Base-by-base conservation (phyloP, 2,113 vertebrate genomes). In the Scytalopus superciliaris region DNA sequence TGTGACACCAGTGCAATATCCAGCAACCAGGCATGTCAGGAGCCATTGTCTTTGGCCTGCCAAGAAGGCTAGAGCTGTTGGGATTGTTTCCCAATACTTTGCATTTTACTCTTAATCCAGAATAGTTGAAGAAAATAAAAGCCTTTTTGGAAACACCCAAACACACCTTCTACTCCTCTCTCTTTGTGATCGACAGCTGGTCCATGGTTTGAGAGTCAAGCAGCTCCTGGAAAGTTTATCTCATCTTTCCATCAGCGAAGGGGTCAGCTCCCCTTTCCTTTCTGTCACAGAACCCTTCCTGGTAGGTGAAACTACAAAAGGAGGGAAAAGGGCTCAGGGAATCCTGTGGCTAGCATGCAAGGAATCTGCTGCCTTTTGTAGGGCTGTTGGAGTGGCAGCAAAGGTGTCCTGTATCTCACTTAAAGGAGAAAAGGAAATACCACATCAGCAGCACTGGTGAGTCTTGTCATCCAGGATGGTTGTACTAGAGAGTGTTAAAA, bases 341-440 rank as follows among this genome's bases (percentile, higher is more conserved):
- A 78, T 89, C 25, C 49, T n/a, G 37, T 30, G 39, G 53, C 50
- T 42, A 84, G 84, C 55, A 66, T 27, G n/a, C 66, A 74, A 94
- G 70, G 89, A 91, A 85, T 94, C 92, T 35, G 27, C 42, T 91
- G 28, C n/a, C 57, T 59, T 94, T 85, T 87, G 63, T 49, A 73
- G 21, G 0, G 3, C 28, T 52, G 68, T 35, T 40, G 42, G 66
- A 64, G 60, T 0, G 1, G 67, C 86, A 73, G 74, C 50, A 69
- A 64, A 84, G 39, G 59, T 72, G 53, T 74, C 66, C 28, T 52
- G 39, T 50, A 50, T 79, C 80, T 79, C 1, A 0, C 22, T 67
- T 76, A n/a, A 79, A 91, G 57, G 15, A 95, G 45, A 66, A 93
- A 94, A 93, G 88, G 86, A 93, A 95, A 91, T 79, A 57, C 60